Evolutionary conservation across 2,888 invertebrate genomes (phyloP), one percentile per base, ranked within the genome.

Genomic region (Octodonta nipae): DNA sequence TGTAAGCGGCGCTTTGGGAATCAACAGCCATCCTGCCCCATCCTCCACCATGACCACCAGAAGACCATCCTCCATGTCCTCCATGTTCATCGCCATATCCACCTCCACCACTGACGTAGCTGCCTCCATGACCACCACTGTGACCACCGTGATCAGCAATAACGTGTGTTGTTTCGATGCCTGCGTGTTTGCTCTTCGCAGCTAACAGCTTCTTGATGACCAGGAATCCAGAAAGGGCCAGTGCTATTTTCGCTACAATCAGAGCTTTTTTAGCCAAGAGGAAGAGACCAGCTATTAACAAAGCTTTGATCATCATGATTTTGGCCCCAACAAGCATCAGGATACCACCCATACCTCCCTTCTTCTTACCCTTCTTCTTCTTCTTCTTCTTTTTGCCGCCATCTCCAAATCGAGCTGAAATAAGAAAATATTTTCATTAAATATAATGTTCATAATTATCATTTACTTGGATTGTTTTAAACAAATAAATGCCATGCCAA

Each of bases 301-400:
- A 55, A 0, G 86, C 85, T 13, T 85, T 70, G 68, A 86, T 64
- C 2, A 82, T 81, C 12, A 79, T 78, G 73, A 84, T 75, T 61
- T 86, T 86, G 72, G 83, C 84, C 3, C 78, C 78, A 43, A 78
- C 73, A 4, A 83, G 83, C 81, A 84, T 84, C 78, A 84, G 82
- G 82, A 86, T 81, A 73, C 82, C 83, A 16, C 79, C 74, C 83
- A 86, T 83, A 81, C 84, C 8, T n/a, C 26, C 26, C 10, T 11
- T 11, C 22, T 22, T 22, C 22, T 22, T 67, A 40, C 81, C 68
- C 26, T 26, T 85, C 51, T 84, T 83, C 69, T n/a, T n/a, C n/a
- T n/a, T n/a, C n/a, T n/a, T n/a, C n/a, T n/a, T n/a, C n/a, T n/a
- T n/a, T n/a, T 85, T 85, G 81, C 82, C 83, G 12, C 44, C 44